Evolutionary conservation across 2,888 invertebrate species (phyloP), one percentile per base, ranked within the genome.

Genomic region (Troides oblongomaculatus): DNA sequence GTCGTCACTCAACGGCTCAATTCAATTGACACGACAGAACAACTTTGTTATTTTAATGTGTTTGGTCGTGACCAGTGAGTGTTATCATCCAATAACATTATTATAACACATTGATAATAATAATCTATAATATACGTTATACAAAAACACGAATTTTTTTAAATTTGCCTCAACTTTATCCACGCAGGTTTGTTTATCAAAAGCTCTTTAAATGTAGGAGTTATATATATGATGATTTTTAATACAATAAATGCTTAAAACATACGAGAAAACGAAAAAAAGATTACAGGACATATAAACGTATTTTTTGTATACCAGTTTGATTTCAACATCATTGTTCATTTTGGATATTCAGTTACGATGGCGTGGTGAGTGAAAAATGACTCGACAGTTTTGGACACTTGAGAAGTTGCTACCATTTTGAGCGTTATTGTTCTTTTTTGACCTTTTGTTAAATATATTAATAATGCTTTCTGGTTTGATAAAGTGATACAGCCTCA

Each of bases 331-430:
- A 8, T 58, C 14, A 58, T 23, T 12, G n/a, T 58, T 58, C 23
- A 12, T 58, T 58, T 58, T 23, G 7, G 10, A 23, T 58, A 12
- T 58, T n/a, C n/a, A n/a, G 50, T 25, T 17, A 58, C 62, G 36
- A 66, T 43, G 23, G 58, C 50, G 65, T 62, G 69, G 30, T 21
- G 69, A 62, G 65, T 65, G 66, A 65, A 43, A 66, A 66, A 69
- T 69, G 65, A 65, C 25, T 62, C 50, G 8, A 50, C 62, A 65
- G 56, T 21, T 65, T 69, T 69, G 50, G 36, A 63, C 43, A 25
- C n/a, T 57, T 67, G 17, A 62, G 14, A 67, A 56, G 56, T 17
- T 46, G 62, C 62, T 68, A 68, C 21, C 57, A 58, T 58, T 58
- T n/a, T n/a, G 2, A 53, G 53, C 53, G 6, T 53, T 53, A n/a